Base-by-base conservation (phyloP, 2,888 invertebrate species). In the Zelleria hepariella region DNA sequence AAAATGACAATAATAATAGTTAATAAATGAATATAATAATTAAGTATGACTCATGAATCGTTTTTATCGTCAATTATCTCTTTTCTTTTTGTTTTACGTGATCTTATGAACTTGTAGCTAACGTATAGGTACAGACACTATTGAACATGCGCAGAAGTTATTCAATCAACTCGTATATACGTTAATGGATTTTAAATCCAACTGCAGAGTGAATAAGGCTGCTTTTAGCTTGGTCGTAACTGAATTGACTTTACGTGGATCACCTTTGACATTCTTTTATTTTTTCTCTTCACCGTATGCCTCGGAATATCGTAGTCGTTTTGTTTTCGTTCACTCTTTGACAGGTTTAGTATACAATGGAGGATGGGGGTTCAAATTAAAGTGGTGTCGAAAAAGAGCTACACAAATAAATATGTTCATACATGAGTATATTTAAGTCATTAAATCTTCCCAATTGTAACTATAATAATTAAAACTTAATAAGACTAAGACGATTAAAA, bases 401-500 rank as follows among this genome's bases (percentile, higher is more conserved):
- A 51, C 27, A 51, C 2, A 18, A 58, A 51, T 51, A 53, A 53
- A 49, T 49, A 49, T 32, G 54, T 18, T 47, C 20, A 25, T 27
- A 59, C 21, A 20, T 54, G 59, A 59, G 54, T 55, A 59, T 59
- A 59, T 59, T 58, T 25, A 58, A 53, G 52, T 53, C 6, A 68
- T 68, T 60, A 58, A 65, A 67, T 60, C 63, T 71, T 75, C 73
- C 72, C 75, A 82, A 80, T 79, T 74, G 15, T 42, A 15, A 15
- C 32, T 42, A 77, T 77, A 82, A 80, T 81, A 82, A 82, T 81
- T 73, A 80, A 78, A 84, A 78, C 74, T 76, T 80, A 75, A 77
- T 82, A 83, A 84, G 81, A 81, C 81, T 80, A 75, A 74, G 77
- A 79, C 69, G 72, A 77, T 76, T 80, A 78, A 75, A 80, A 78